These are phyloP conservation scores for Nansenia antarctica DNA, from an alignment of 2,113 vertebrate genomes.

Conservation along the genomic window DNA sequence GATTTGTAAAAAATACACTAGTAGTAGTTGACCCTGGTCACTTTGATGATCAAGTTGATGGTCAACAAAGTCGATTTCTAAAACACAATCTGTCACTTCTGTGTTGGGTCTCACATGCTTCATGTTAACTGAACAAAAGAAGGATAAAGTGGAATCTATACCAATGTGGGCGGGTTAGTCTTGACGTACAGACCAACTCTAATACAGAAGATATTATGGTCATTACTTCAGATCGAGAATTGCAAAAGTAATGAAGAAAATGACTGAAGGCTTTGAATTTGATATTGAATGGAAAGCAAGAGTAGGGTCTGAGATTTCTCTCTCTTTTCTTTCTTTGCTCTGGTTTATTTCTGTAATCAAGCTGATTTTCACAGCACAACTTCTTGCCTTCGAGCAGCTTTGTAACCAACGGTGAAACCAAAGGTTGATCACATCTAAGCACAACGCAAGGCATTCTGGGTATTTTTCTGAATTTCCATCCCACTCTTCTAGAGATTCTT, in stretches of 20 bases:
- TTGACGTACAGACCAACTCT: conserved; percentile 17
- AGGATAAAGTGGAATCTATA: neutral
- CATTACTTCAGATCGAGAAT: neutral
- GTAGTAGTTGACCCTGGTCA: neutral
- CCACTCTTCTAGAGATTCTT: neutral
- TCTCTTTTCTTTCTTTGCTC: conserved; percentile 39
- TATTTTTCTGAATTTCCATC: neutral
- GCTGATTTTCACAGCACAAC: conserved; percentile 48
- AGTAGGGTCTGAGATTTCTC: conserved; percentile 10
- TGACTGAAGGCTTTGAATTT: conserved; percentile 20
- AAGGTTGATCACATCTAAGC: neutral
- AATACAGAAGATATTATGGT: conserved; percentile 8
- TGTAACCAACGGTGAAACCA: conserved; percentile 46
- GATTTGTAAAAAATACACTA: neutral
- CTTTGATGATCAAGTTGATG: neutral
- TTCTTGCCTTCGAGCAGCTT: conserved; percentile 64
- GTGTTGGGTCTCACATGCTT: neutral
- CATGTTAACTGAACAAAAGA: neutral
- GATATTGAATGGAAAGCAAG: neutral
- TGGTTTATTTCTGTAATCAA: conserved; percentile 30
- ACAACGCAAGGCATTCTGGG: conserved; percentile 1
- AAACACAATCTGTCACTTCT: neutral
- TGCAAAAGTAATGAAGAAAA: neutral
- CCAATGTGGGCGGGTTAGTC: neutral
- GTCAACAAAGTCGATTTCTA: neutral